Percentiles rank a stretch among this genome's conserved stretches.
Evolutionary conservation across 2,113 vertebrate species (phyloP).

Genomic region (Daboia siamensis): DNA sequence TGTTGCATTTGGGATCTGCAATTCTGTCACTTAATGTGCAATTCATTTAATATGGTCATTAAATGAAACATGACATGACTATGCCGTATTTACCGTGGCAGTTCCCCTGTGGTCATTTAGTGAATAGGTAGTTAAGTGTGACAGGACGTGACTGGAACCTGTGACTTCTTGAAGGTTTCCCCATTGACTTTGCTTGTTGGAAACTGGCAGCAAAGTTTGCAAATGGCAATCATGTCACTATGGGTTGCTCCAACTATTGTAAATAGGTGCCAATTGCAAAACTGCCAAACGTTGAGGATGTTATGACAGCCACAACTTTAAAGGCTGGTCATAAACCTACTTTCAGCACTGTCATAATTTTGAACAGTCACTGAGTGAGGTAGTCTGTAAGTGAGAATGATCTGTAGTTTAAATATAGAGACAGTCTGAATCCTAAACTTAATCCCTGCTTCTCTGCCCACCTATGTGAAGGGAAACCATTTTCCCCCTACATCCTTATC

Average conservation of each 20-base stretch:
- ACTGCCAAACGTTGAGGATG: not conserved
- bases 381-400: not conserved
- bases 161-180: not conserved
- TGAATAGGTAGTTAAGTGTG: not conserved
- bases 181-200: not conserved
- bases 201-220: not conserved
- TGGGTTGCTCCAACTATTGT: not conserved
- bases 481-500: too few species aligned
- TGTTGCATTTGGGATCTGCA: not conserved
- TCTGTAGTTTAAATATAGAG: not conserved
- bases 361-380: not conserved
- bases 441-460: not conserved
- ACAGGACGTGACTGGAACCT: not conserved
- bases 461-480: not conserved
- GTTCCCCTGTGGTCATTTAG: not conserved
- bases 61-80: not conserved
- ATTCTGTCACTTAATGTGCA: not conserved
- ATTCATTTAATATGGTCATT: not conserved
- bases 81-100: not conserved
- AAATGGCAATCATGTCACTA: not conserved
- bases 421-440: not conserved
- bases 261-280: not conserved
- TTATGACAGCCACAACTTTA: not conserved
- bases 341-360: not conserved
- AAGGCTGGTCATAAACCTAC: not conserved